Evolutionary conservation across 23 tunicate species (phyloP).

Genomic region (Oikopleura dioica): DNA sequence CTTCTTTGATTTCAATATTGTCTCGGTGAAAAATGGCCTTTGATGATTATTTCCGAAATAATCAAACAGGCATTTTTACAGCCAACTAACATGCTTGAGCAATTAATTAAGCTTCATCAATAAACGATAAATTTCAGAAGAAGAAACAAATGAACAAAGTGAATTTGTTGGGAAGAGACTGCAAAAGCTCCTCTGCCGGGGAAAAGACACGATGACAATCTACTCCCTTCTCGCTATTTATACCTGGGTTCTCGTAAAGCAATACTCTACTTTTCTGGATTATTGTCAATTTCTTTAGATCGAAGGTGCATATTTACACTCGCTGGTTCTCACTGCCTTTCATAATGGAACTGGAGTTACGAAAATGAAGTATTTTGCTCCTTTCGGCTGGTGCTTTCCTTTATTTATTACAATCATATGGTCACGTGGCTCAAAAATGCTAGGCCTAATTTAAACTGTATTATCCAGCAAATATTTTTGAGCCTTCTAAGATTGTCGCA

Average conservation of each 20-base stretch:
- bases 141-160: neutral
- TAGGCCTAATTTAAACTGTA: too few species aligned
- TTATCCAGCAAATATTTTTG: too few species aligned
- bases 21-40: too few species aligned
- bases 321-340: conserved; percentile 6
- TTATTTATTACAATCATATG: neutral
- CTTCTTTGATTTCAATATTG: too few species aligned
- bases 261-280: too few species aligned
- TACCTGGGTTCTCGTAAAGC: conserved; percentile 6
- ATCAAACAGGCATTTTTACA: too few species aligned
- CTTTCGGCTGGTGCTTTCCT: conserved; percentile 4
- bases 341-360: conserved; percentile 7
- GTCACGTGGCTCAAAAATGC: too few species aligned
- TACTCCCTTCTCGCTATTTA: neutral
- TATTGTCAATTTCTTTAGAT: too few species aligned
- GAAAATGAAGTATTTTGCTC: conserved; percentile 12
- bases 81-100: too few species aligned
- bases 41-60: too few species aligned
- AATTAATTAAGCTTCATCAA: too few species aligned
- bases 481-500: too few species aligned
- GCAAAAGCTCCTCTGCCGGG: neutral
- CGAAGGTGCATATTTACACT: conserved; percentile 6
- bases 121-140: neutral
- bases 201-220: conserved; percentile 8
- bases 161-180: neutral